Evolutionary conservation across 2,797 vertebrate species (phyloP).

Genomic region (Babyrousa celebensis): DNA sequence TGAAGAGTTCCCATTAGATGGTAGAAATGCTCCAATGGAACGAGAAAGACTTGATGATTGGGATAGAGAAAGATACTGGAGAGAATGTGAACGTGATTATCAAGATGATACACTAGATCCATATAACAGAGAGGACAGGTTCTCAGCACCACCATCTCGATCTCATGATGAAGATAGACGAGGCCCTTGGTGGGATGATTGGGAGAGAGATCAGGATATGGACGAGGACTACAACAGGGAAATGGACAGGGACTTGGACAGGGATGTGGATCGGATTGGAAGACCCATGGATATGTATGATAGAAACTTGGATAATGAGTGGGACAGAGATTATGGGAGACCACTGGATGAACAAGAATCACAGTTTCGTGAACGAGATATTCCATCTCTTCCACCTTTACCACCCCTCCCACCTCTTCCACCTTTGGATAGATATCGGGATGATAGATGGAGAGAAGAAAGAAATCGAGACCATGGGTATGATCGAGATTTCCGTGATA

Average conservation of each 20-base stretch:
- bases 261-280: slow-evolving; percentile 91
- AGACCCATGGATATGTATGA: slow-evolving; percentile 93
- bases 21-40: slow-evolving; percentile 91
- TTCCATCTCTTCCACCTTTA: slow-evolving; percentile 91
- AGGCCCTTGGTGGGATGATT: slow-evolving; percentile 92
- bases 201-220: slow-evolving; percentile 92
- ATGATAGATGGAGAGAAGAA: slow-evolving; percentile 95
- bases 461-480: slow-evolving; percentile 93
- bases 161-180: slow-evolving; percentile 90
- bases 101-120: slow-evolving; percentile 92
- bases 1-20: slow-evolving; percentile 92
- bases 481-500: slow-evolving; percentile 93
- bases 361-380: slow-evolving; percentile 92
- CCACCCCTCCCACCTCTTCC: slow-evolving; percentile 92
- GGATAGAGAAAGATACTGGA: slow-evolving; percentile 94
- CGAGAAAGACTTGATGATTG: slow-evolving; percentile 92
- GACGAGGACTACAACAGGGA: slow-evolving; percentile 91
- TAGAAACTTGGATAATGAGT: slow-evolving; percentile 92
- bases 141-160: slow-evolving; percentile 92
- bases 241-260: slow-evolving; percentile 91
- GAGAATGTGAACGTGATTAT: slow-evolving; percentile 93
- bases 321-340: slow-evolving; percentile 92
- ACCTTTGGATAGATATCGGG: slow-evolving; percentile 94
- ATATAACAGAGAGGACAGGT: slow-evolving; percentile 94
- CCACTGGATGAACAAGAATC: slow-evolving; percentile 94